These are phyloP conservation scores for Pocillopora verrucosa DNA, from an alignment of 64 coral and sea anemone species.

Conservation along the genomic window DNA sequence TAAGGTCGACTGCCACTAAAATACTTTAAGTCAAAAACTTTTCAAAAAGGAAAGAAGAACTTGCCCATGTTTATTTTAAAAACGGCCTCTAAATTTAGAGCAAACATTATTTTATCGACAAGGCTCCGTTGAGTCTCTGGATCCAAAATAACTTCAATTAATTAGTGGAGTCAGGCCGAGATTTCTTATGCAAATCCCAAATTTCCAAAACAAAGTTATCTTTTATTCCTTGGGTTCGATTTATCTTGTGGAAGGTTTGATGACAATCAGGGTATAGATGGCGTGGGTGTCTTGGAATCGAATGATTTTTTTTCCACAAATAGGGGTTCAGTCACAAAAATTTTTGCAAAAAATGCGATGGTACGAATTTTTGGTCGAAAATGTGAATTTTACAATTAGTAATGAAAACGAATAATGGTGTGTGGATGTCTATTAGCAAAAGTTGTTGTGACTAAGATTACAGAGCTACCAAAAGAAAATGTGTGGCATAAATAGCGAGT, in stretches of 20 bases:
- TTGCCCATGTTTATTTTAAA: neutral
- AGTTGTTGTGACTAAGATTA: neutral
- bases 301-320: neutral
- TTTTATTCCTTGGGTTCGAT: neutral
- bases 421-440: neutral
- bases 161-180: constrained; percentile 5
- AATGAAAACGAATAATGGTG: neutral
- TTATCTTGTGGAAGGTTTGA: neutral
- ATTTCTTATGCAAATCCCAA: constrained; percentile 10
- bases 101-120: neutral
- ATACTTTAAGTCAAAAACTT: neutral
- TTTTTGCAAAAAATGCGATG: too few species aligned
- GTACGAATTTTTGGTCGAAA: too few species aligned
- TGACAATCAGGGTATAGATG: neutral
- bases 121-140: constrained; percentile 15
- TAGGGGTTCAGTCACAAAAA: neutral
- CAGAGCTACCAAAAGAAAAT: neutral
- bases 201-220: constrained; percentile 20
- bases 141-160: constrained; percentile 11
- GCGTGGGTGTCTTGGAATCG: neutral
- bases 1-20: too few species aligned
- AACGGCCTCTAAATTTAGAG: constrained; percentile 7
- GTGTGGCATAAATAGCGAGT: neutral
- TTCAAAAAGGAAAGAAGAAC: neutral
- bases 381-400: too few species aligned